Conservation (phyloP, 2,888 invertebrate species). For the Polyommatus iphigenia region DNA sequence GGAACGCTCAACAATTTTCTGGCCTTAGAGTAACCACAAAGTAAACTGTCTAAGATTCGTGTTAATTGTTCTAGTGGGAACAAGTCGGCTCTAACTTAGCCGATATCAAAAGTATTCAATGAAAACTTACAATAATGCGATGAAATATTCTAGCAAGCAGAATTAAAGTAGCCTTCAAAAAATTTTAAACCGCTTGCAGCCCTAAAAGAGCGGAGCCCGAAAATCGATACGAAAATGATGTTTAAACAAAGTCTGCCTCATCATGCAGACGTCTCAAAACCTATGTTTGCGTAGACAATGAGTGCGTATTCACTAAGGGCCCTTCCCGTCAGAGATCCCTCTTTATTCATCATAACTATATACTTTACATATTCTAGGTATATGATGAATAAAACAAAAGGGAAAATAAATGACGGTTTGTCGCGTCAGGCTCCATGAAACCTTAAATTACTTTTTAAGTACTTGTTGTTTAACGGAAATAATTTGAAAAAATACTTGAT, state of each 20-base stretch:
- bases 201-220: conserved; percentile 33
- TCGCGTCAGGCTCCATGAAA: not conserved
- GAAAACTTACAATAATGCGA: not conserved
- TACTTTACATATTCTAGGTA: not conserved
- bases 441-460: not conserved
- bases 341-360: conserved; percentile 44
- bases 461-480: not conserved
- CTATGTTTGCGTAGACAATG: conserved; percentile 61
- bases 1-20: conserved; percentile 14
- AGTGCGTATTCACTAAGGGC: conserved; percentile 54
- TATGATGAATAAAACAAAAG: not conserved
- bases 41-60: not conserved
- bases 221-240: conserved; percentile 36
- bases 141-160: not conserved
- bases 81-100: not conserved
- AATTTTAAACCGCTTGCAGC: not conserved
- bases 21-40: not conserved
- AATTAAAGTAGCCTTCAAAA: not conserved
- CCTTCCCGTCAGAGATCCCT: conserved; percentile 51
- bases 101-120: not conserved
- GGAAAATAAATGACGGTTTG: not conserved
- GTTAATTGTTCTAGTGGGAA: not conserved
- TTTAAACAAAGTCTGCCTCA: conserved; percentile 38
- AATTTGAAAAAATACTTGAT: not conserved
- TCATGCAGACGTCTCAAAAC: conserved; percentile 65